A percentile compares a stretch with the other conserved stretches of the same genome.
Evolutionary conservation across 2,113 vertebrate species (phyloP).

Genomic region (Nansenia antarctica): DNA sequence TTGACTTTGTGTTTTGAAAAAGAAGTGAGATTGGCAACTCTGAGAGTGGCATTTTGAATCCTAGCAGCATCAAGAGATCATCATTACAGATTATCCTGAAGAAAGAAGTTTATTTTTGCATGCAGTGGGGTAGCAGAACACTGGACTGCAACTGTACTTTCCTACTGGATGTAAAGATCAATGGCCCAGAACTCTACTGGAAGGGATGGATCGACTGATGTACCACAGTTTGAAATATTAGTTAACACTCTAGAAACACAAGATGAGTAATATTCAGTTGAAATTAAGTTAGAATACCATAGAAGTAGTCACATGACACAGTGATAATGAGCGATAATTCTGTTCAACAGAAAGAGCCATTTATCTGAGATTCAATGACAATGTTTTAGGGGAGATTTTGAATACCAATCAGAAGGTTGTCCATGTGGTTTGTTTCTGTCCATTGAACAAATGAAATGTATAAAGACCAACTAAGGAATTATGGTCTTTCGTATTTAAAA

Average conservation of each 20-base stretch:
- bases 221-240: slow-evolving; percentile 17
- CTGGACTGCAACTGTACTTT: not conserved
- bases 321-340: slow-evolving; percentile 7
- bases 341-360: slow-evolving; percentile 10
- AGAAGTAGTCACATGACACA: slow-evolving; percentile 12
- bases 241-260: not conserved
- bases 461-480: slow-evolving; percentile 5
- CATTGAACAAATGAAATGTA: slow-evolving; percentile 19
- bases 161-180: not conserved
- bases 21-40: slow-evolving; percentile 43
- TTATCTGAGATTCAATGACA: slow-evolving; percentile 11
- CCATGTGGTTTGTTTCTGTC: slow-evolving; percentile 35
- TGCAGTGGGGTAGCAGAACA: not conserved
- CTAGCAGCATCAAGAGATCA: slow-evolving; percentile 20
- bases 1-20: slow-evolving; percentile 50
- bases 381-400: slow-evolving; percentile 23
- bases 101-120: not conserved
- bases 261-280: not conserved
- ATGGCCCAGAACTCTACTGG: slow-evolving; percentile 7
- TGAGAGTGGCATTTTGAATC: slow-evolving; percentile 36
- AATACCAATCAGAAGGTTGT: slow-evolving; percentile 34
- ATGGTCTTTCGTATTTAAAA: slow-evolving; percentile 31
- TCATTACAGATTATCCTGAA: slow-evolving; percentile 26
- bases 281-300: too few relatives aligned
- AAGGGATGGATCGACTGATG: not conserved